Base-by-base conservation (phyloP, 1,140 invertebrate species). In the Lysiphlebus fabarum region DNA sequence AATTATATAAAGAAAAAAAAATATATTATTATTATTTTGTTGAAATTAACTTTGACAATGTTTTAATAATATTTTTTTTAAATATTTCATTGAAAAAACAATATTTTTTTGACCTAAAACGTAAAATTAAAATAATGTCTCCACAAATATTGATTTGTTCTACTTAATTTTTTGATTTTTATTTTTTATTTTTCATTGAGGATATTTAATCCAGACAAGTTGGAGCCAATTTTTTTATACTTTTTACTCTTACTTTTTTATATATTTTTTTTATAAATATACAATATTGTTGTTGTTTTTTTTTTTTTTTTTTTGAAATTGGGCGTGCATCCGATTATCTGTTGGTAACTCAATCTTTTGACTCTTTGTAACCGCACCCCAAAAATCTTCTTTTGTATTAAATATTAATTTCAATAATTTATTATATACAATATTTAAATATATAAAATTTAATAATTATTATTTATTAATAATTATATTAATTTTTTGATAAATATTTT, bases 261-360 rank as follows among this genome's bases (percentile, higher is more conserved):
- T 17, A 47, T 34, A 49, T 34, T 33, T 11, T 9, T 3, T 47
- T 17, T 17, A 34, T 10, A 10, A 34, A 36, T 34, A 45, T 34
- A 6, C 67, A 66, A 58, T 65, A 42, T 42, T 45, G 41, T 56
- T 65, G 63, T 65, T 70, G 68, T 68, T 62, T 69, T 65, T 59
- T 67, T 67, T 71, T 67, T 49, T 56, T 66, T 67, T 66, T 55
- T 65, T 47, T 59, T 38, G 58, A 67, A 64, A 63, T 69, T 70
- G 70, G 70, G 70, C 69, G 70, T 72, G 70, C 70, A 72, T 69
- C 65, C 68, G 69, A 72, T 72, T 72, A 72, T 70, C 70, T 70
- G 68, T 72, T 71, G 65, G 68, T 71, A 72, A 72, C 70, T 72
- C 69, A 72, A 72, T 72, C 70, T 71, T 62, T 67, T 49, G 62